phyloP scores from a whole-genome alignment of 2,888 invertebrate genomes.

The Caenorhabditis virilis region DNA sequence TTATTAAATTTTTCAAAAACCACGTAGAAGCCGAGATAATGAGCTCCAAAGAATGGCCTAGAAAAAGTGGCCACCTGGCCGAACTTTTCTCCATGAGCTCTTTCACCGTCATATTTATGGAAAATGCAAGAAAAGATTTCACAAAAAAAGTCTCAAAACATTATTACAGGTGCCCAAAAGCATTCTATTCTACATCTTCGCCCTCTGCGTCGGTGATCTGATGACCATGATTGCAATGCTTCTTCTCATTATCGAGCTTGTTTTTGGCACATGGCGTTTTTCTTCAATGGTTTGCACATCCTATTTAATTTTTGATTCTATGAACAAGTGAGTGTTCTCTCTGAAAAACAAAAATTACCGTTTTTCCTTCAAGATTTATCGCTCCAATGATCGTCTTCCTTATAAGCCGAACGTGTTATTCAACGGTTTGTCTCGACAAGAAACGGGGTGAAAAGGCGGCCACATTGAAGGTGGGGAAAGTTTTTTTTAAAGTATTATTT shows the following conservation, averaged over 20 bases:
- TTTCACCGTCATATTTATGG: neutral
- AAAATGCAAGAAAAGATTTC: no score
- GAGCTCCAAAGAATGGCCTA: no score
- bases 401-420: slow-evolving; percentile 66
- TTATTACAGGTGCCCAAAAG: slow-evolving; percentile 59
- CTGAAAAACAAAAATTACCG: no score
- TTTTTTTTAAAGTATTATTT: neutral
- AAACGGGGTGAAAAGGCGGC: slow-evolving; percentile 61
- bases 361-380: slow-evolving; percentile 52
- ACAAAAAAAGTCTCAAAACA: neutral
- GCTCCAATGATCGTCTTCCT: slow-evolving; percentile 66
- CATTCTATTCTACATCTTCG: slow-evolving; percentile 67
- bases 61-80: no score
- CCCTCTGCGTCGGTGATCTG: slow-evolving; percentile 64
- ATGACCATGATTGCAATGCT: slow-evolving; percentile 68
- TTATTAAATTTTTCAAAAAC: no score
- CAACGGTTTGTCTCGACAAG: slow-evolving; percentile 65
- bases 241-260: slow-evolving; percentile 61
- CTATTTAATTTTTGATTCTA: slow-evolving; percentile 64
- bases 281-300: slow-evolving; percentile 58
- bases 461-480: slow-evolving; percentile 54
- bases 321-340: slow-evolving; percentile 66
- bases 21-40: no score
- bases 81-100: no score
- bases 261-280: slow-evolving; percentile 66